Base-by-base conservation (phyloP, 1,140 invertebrate species). In the Prorops nasuta region DNA sequence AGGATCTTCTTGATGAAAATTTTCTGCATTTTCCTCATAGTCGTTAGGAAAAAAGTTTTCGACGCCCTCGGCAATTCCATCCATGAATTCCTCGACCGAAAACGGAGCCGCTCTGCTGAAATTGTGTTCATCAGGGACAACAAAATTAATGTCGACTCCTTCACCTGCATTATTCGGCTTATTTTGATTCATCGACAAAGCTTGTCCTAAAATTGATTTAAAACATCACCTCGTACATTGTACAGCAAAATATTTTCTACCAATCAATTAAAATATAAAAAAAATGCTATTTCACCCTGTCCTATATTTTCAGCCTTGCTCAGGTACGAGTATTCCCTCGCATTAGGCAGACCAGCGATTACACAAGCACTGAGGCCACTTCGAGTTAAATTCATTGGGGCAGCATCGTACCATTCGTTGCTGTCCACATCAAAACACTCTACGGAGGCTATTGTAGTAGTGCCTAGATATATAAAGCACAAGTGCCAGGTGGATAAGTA, bases 301-400 rank as follows among this genome's bases (percentile, higher is more conserved):
- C 56, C 60, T 9, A 63, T 54, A 44, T 65, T 57, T 16, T 50
- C 60, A 4, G 63, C 60, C 48, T 65, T 71, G 24, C 67, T 51
- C 0, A 61, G 58, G 43, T 63, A 66, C 3, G 69, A 68, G 66
- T 90, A 94, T 58, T 93, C 89, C 8, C 84, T 80, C 0, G 88
- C 84, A 67, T 94, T 92, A 0, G 84, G 84, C 21, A 94, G 74
- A 1, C 86, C 87, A 40, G 81, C 81, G 15, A 94, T 83, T 4
- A 93, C 90, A 59, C 90, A 92, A 0, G 91, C 91, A 1, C 89
- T 89, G 3, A 94, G 71, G 0, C 91, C 91, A 17, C 90, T 93
- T 14, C 89, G 80, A 44, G 86, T 87, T 2, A 88, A 67, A 66
- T 86, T 87, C 84, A 90, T 87, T 0, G 82, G 79, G 0, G 84